Evolutionary conservation across 2,888 invertebrate genomes (phyloP), one percentile per base, ranked within the genome.

Genomic region (Eucriotettix oculatus): DNA sequence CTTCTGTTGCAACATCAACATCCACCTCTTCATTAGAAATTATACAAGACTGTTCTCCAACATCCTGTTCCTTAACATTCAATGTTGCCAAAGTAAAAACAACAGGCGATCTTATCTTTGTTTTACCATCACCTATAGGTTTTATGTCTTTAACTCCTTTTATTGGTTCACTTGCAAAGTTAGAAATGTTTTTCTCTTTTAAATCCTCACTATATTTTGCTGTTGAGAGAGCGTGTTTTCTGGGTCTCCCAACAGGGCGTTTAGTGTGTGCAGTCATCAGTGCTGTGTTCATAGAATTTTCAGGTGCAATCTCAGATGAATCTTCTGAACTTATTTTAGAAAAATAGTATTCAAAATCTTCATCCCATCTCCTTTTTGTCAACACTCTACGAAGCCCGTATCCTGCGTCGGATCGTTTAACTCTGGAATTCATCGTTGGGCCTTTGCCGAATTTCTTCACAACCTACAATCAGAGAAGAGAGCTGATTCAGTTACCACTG

Each of bases 301-400:
- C 48, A 12, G 12, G 48, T n/a, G 5, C 48, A 14, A 52, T 16
- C 11, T 54, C 10, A 10, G 56, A 10, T 42, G 48, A 55, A 41
- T 57, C 42, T 1, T 48, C 44, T 42, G 61, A n/a, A 16, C 43
- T 54, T 48, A 58, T 57, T 58, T 63, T 63, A 9, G 64, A 61
- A 62, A 61, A 64, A 48, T 64, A 64, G 52, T 65, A 65, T 41
- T 64, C 65, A 64, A 65, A 65, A 62, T 65, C 65, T 54, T 64
- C 63, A 61, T 65, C 64, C 58, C 62, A 59, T 54, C 60, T 60
- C 58, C 63, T 65, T 52, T 62, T 64, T 48, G 61, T 63, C 17
- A 63, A 57, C 61, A 61, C 61, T 56, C 62, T 62, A 53, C 65
- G 61, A 48, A 64, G 62, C 54, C 64, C 63, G 60, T 64, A 64